Percentiles rank a stretch among this genome's conserved stretches.
phyloP scores from a whole-genome alignment of 2,113 vertebrate genomes.

The Dicerorhinus sumatrensis region DNA sequence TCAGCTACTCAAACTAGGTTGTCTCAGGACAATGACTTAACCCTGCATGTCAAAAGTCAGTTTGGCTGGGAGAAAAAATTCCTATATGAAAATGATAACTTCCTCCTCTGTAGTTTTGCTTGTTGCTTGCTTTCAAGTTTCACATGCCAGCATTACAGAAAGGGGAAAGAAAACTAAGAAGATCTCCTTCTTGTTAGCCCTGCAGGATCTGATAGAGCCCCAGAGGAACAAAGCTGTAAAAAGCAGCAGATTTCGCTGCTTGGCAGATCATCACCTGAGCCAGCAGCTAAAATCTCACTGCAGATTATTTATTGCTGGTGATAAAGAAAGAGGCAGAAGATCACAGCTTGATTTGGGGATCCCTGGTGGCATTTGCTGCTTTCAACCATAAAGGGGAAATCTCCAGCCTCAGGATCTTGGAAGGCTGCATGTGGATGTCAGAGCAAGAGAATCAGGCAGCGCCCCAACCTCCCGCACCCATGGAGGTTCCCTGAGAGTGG shows the following conservation, averaged over 20 bases:
- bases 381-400: not conserved
- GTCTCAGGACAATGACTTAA: not conserved
- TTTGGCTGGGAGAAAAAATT: not conserved
- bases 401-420: not conserved
- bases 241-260: not conserved
- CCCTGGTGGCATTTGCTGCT: not conserved
- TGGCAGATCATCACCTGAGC: not conserved
- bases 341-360: constrained; percentile 29
- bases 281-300: not conserved
- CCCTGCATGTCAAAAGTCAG: not conserved
- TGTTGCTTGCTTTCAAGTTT: not conserved
- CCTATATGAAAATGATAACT: not conserved
- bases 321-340: not conserved
- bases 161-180: not conserved
- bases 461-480: accelerated
- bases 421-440: not conserved
- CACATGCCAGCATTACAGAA: not conserved
- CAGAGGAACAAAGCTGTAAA: not conserved
- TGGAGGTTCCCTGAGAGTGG: not conserved
- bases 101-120: not conserved
- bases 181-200: not conserved
- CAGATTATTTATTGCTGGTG: not conserved
- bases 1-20: too few relatives aligned
- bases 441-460: not conserved
- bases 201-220: not conserved